phyloP scores from a whole-genome alignment of 2,888 invertebrate genomes.

The Pachymerium ferrugineum region DNA sequence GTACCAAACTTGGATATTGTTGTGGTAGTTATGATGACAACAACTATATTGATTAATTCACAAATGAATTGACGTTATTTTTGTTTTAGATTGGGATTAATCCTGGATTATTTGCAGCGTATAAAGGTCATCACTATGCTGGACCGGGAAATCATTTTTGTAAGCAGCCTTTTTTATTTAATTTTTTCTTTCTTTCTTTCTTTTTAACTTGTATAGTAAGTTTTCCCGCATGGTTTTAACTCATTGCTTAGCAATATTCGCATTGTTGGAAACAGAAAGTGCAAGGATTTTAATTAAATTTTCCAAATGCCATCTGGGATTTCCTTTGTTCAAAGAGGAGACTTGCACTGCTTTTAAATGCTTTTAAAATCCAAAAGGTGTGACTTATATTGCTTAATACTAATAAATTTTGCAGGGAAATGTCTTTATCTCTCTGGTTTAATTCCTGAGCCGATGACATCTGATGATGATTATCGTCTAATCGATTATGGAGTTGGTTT shows the following conservation, averaged over 20 bases:
- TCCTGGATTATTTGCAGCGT: constrained; percentile 93
- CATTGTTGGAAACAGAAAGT: too few relatives aligned
- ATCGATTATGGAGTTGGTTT: constrained; percentile 93
- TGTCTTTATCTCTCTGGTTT: constrained; percentile 90
- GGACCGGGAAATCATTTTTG: constrained; percentile 99
- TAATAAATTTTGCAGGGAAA: constrained; percentile 68
- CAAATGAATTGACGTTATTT: background rate
- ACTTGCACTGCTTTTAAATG: too few relatives aligned
- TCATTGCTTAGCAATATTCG: too few relatives aligned
- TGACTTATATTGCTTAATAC: too few relatives aligned
- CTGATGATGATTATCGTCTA: constrained; percentile 90
- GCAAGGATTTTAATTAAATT: too few relatives aligned
- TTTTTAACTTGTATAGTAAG: too few relatives aligned
- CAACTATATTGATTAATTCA: background rate
- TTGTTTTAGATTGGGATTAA: constrained; percentile 86
- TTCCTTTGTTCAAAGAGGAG: too few relatives aligned
- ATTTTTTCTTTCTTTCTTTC: too few relatives aligned
- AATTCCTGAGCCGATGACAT: constrained; percentile 90
- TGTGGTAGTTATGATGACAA: constrained; percentile 71
- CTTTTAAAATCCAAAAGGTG: too few relatives aligned
- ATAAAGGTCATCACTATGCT: constrained; percentile 97
- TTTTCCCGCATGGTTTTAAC: too few relatives aligned
- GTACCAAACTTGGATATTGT: constrained; percentile 91
- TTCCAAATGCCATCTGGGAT: too few relatives aligned
- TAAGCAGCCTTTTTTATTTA: constrained; percentile 49